Evolutionary conservation across 2,797 vertebrate species (phyloP).

Genomic region (Ispidina picta): DNA sequence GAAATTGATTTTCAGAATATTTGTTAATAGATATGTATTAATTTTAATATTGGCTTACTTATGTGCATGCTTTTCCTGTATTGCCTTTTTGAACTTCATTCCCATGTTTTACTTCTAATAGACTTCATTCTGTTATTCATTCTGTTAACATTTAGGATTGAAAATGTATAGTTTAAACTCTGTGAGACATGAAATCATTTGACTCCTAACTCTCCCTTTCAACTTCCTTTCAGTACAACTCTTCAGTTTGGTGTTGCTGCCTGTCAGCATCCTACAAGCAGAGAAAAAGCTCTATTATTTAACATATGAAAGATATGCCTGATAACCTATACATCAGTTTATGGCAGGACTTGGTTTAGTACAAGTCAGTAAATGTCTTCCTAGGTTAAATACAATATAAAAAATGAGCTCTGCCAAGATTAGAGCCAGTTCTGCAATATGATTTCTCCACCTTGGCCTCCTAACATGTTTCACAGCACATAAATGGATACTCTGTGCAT

Average conservation of each 20-base stretch:
- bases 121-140: not conserved
- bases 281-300: not conserved
- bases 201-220: not conserved
- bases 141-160: not conserved
- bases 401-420: not conserved
- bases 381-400: not conserved
- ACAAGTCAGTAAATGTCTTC: conserved; percentile 22
- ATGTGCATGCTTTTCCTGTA: not conserved
- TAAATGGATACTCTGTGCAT: not conserved
- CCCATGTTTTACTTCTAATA: not conserved
- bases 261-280: not conserved
- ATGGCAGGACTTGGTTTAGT: not conserved
- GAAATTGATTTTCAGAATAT: not conserved
- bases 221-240: not conserved
- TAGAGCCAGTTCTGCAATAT: not conserved
- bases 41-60: not conserved
- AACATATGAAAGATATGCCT: not conserved
- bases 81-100: not conserved
- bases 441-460: not conserved
- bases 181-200: not conserved
- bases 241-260: not conserved
- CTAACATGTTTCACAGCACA: conserved; percentile 26
- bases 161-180: not conserved
- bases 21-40: not conserved
- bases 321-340: not conserved